These are phyloP conservation scores for Pogoniulus pusillus DNA, from an alignment of 2,797 vertebrate genomes.

Conservation along the genomic window DNA sequence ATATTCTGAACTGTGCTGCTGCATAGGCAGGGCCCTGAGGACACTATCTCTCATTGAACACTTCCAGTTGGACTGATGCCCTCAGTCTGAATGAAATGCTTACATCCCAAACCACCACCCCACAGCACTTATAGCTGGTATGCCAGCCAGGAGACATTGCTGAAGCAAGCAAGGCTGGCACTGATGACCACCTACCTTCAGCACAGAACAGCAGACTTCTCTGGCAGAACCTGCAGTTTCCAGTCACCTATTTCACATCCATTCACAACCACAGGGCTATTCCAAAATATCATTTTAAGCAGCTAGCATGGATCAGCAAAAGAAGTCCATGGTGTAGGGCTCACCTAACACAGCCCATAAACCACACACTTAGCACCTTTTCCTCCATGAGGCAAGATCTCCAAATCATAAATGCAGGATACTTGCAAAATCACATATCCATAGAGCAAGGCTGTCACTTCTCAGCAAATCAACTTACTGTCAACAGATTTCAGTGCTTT, in stretches of 20 bases:
- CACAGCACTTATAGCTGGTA: background rate
- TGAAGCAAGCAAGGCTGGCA: background rate
- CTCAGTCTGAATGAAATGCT: background rate
- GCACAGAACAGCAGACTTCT: background rate
- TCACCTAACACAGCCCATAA: background rate
- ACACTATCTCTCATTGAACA: background rate
- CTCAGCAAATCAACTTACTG: background rate
- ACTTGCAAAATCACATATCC: background rate
- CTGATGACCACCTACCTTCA: background rate
- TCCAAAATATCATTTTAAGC: background rate
- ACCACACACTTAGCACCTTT: background rate
- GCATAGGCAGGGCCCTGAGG: background rate
- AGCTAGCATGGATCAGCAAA: background rate
- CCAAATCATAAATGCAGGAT: background rate
- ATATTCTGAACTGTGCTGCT: background rate
- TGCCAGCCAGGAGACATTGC: rapidly evolving
- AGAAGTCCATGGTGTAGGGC: background rate
- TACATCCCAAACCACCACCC: background rate
- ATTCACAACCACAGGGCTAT: background rate
- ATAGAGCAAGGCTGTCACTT: background rate
- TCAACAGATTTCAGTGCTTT: background rate
- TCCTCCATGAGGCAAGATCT: background rate
- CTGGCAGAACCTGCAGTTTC: background rate
- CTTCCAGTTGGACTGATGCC: background rate
- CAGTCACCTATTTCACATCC: background rate